Percentiles rank a stretch among this genome's conserved stretches.
phyloP scores from a whole-genome alignment of 2,888 invertebrate species.

The Tenthredo notha region DNA sequence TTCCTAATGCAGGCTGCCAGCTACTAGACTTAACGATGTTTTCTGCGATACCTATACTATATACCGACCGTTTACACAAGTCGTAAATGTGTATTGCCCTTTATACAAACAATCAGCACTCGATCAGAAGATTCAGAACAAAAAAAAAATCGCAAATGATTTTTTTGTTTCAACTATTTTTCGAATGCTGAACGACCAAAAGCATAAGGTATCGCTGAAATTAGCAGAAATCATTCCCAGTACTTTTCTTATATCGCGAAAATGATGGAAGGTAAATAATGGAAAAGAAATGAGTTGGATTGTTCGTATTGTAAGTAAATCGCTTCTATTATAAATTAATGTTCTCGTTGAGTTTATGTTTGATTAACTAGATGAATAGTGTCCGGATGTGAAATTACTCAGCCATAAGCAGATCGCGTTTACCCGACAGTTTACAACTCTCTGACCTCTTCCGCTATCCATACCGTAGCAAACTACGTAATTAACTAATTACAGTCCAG shows the following conservation, averaged over 20 bases:
- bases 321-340: neutral
- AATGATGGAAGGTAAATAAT: neutral
- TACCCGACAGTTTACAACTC: constrained; percentile 45
- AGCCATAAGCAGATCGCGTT: constrained; percentile 27
- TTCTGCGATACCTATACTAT: constrained; percentile 11
- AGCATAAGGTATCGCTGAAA: neutral
- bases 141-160: neutral
- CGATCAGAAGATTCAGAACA: neutral
- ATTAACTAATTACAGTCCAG: constrained; percentile 38
- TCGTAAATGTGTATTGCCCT: neutral
- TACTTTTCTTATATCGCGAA: neutral
- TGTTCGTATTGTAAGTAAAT: neutral
- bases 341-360: constrained; percentile 2
- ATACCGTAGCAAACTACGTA: constrained; percentile 30
- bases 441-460: constrained; percentile 43
- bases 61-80: constrained; percentile 16
- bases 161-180: neutral
- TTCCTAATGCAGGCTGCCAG: constrained; percentile 57
- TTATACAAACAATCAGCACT: neutral
- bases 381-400: constrained; percentile 21
- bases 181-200: neutral
- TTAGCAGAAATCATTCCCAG: neutral
- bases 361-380: constrained; percentile 18
- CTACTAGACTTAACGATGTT: constrained; percentile 27
- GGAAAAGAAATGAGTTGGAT: neutral